These are phyloP conservation scores for Pollenia griseotomentosa DNA, from an alignment of 2,888 invertebrate genomes.

Conservation along the genomic window DNA sequence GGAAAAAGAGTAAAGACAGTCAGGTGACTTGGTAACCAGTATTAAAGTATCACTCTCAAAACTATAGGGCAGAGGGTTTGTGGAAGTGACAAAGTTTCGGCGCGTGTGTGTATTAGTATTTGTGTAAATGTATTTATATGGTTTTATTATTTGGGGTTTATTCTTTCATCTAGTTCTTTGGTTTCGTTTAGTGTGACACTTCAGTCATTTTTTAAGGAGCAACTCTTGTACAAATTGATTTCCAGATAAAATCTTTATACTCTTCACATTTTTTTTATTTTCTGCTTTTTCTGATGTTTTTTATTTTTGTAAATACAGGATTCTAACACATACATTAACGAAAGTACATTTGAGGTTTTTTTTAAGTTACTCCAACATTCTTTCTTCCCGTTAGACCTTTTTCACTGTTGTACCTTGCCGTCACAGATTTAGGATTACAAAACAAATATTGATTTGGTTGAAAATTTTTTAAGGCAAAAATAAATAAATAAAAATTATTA, in stretches of 20 bases:
- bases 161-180: slow-evolving; percentile 28
- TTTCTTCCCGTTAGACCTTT: not conserved
- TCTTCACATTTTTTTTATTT: not conserved
- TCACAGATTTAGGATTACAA: not conserved
- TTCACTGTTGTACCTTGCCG: not conserved
- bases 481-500: not conserved
- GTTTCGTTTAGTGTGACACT: slow-evolving; percentile 63
- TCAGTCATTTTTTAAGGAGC: slow-evolving; percentile 76
- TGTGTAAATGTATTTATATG: not conserved
- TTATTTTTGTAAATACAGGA: slow-evolving; percentile 20
- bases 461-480: not conserved
- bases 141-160: slow-evolving; percentile 5
- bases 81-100: too few relatives aligned
- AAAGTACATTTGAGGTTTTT: slow-evolving; percentile 51
- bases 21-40: too few relatives aligned
- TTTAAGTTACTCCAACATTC: not conserved
- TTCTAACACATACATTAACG: slow-evolving; percentile 24
- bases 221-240: slow-evolving; percentile 81
- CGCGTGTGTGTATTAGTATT: not conserved
- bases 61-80: too few relatives aligned
- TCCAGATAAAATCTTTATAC: slow-evolving; percentile 78
- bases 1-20: too few relatives aligned
- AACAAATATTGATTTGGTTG: slow-evolving; percentile 28
- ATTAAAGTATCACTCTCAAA: too few relatives aligned
- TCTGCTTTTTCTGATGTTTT: not conserved